These are phyloP conservation scores for Enoplosus armatus DNA, from an alignment of 2,797 vertebrate genomes.

Conservation along the genomic window DNA sequence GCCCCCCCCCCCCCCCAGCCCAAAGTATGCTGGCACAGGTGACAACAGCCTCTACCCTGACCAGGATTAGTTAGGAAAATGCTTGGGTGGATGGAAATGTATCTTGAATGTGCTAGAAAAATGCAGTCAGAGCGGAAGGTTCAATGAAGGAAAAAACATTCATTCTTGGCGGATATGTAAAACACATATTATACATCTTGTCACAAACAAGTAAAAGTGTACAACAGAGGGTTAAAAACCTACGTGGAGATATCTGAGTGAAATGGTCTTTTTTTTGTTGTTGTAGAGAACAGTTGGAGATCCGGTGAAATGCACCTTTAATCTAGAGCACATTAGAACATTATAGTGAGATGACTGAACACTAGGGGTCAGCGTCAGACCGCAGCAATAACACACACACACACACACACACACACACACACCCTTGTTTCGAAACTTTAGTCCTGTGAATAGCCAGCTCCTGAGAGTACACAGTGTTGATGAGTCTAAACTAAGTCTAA, in stretches of 20 bases:
- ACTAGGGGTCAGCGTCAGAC: slow-evolving; percentile 69
- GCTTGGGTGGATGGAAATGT: neutral
- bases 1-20: slow-evolving; percentile 1
- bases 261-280: slow-evolving; percentile 23
- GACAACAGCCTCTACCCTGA: neutral
- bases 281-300: slow-evolving; percentile 3
- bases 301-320: slow-evolving; percentile 23
- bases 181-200: slow-evolving; percentile 25
- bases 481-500: neutral
- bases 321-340: slow-evolving; percentile 1
- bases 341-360: slow-evolving; percentile 32
- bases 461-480: neutral
- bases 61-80: slow-evolving; percentile 1
- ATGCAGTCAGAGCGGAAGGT: slow-evolving; percentile 38
- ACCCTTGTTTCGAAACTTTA: neutral
- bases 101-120: slow-evolving; percentile 1
- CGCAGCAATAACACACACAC: slow-evolving; percentile 6
- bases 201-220: slow-evolving; percentile 23
- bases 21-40: neutral
- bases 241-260: neutral
- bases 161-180: slow-evolving; percentile 20
- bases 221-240: neutral
- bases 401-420: slow-evolving; percentile 1
- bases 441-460: neutral
- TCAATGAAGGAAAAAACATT: slow-evolving; percentile 14